Evolutionary conservation across 2,888 invertebrate genomes (phyloP), one percentile per base, ranked within the genome.

Genomic region (Oligia strigilis): DNA sequence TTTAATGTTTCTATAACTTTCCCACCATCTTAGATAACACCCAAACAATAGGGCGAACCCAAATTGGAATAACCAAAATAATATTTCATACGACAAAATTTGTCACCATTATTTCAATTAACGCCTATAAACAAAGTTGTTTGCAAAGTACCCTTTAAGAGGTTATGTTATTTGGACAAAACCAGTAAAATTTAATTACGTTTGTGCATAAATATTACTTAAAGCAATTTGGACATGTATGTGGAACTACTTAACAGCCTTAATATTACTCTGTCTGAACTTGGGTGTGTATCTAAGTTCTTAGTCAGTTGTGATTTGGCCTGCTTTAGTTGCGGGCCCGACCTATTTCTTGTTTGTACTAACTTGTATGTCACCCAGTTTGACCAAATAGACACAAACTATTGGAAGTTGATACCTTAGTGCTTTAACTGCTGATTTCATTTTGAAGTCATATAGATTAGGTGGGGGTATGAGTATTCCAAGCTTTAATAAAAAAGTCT

Each of bases 351-450:
- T 94, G 93, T 94, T 95, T 94, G 93, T 80, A 85, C 90, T 76
- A 93, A 93, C 92, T 94, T 93, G 91, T 91, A 92, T 93, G 93
- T 94, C 94, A 92, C 91, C 79, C 92, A 94, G 90, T 93, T 94
- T 85, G 90, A 90, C 90, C 92, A 92, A 93, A 93, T 93, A 92
- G 89, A 91, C 91, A 92, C 90, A 91, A 93, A 92, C 93, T 91
- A 93, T 93, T 89, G 91, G 88, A 90, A 92, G 92, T 92, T 91
- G 91, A 93, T 92, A 90, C 84, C 83, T 86, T 88, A 90, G 88
- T 87, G 87, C 86, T 84, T 64, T 88, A 86, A 87, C 84, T 87
- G 85, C 74, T 90, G 85, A 90, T 91, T 88, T 83, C 77, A 83
- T 82, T 87, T 86, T 77, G 80, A 66, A 82, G 78, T 81, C 78